phyloP scores from a whole-genome alignment of 2,797 vertebrate genomes.

The Bovichtus variegatus region DNA sequence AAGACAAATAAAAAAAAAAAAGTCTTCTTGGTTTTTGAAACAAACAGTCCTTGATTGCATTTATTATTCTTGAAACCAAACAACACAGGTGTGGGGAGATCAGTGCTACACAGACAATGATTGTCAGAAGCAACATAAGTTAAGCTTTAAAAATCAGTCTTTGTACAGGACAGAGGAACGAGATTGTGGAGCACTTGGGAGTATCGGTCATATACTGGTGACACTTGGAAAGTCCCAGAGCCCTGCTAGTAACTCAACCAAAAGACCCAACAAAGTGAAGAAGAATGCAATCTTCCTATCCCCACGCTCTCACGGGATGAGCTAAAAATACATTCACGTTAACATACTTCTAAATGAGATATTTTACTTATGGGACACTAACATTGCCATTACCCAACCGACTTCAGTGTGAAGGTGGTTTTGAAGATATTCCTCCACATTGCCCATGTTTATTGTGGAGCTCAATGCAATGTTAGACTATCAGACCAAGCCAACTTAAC shows the following conservation, averaged over 20 bases:
- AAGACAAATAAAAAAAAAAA: no score
- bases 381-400: not conserved
- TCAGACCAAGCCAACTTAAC: not conserved
- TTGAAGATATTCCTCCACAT: not conserved
- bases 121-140: not conserved
- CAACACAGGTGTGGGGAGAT: not conserved
- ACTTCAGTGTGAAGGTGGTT: slow-evolving; percentile 4
- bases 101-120: not conserved
- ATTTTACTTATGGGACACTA: not conserved
- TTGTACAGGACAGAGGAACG: not conserved
- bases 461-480: not conserved
- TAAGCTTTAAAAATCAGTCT: slow-evolving; percentile 7
- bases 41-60: not conserved
- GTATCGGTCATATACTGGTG: not conserved
- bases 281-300: not conserved
- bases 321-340: slow-evolving; percentile 27
- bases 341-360: slow-evolving; percentile 9
- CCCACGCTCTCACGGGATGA: not conserved
- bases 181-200: not conserved
- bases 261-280: not conserved
- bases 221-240: not conserved
- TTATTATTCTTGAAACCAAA: not conserved
- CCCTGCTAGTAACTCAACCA: not conserved
- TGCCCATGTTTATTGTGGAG: not conserved
- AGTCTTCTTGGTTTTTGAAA: no score